A percentile compares a stretch with the other conserved stretches of the same genome.
phyloP scores from a whole-genome alignment of 2,113 vertebrate species.

The Xiphophorus hellerii region DNA sequence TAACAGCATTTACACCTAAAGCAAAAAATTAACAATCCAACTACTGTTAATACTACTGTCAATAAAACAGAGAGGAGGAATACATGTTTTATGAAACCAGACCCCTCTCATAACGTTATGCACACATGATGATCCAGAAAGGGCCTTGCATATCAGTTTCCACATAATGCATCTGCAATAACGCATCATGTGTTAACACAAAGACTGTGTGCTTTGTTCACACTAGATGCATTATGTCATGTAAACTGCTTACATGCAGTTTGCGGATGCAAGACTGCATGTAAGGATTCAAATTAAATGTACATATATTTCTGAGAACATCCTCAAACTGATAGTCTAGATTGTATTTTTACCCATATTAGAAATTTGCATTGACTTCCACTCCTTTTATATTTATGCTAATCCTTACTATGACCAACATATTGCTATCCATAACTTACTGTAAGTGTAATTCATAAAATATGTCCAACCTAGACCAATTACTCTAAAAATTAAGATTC shows the following conservation, averaged over 20 bases:
- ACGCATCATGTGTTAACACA: conserved; percentile 21
- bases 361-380: not conserved
- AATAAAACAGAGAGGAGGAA: not conserved
- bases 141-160: not conserved
- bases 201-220: not conserved
- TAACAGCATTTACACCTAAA: too few relatives aligned
- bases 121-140: not conserved
- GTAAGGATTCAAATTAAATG: conserved; percentile 20
- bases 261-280: not conserved
- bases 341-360: not conserved
- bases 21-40: too few relatives aligned
- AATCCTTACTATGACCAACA: too few relatives aligned
- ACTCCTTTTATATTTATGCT: not conserved
- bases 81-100: not conserved
- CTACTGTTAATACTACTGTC: too few relatives aligned
- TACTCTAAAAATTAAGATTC: too few relatives aligned
- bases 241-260: too few relatives aligned
- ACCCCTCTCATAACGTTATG: not conserved
- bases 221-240: not conserved
- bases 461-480: not conserved
- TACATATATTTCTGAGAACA: conserved; percentile 11
- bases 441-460: not conserved
- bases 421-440: too few relatives aligned
- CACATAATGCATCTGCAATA: not conserved
- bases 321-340: conserved; percentile 5